phyloP scores from a whole-genome alignment of 2,888 invertebrate species.

The Cheilosia vernalis region DNA sequence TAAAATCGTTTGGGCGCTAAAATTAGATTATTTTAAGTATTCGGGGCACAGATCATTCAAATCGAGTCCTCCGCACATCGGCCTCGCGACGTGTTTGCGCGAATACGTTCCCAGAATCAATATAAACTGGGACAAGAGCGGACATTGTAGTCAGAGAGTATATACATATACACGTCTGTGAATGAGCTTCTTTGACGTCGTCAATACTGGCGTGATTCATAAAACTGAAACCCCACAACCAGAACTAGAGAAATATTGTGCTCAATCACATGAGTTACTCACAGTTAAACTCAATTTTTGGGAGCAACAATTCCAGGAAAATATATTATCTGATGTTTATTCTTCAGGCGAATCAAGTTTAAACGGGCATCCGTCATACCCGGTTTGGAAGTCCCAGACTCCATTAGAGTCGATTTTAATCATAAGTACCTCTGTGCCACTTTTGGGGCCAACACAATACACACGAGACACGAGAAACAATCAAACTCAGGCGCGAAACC shows the following conservation, averaged over 20 bases:
- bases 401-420: slow-evolving; percentile 38
- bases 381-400: slow-evolving; percentile 22
- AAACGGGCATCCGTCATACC: slow-evolving; percentile 17
- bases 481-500: slow-evolving; percentile 61
- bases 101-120: slow-evolving; percentile 35
- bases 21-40: slow-evolving; percentile 48
- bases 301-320: slow-evolving; percentile 35
- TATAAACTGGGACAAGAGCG: slow-evolving; percentile 48
- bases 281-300: slow-evolving; percentile 31
- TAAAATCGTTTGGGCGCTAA: slow-evolving; percentile 42
- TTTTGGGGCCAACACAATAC: slow-evolving; percentile 9
- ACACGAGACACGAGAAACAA: slow-evolving; percentile 40
- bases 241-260: no score
- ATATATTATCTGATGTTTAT: not conserved
- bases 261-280: no score
- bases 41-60: slow-evolving; percentile 42
- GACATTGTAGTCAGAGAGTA: slow-evolving; percentile 42
- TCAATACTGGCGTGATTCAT: slow-evolving; percentile 47
- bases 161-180: slow-evolving; percentile 21
- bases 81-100: slow-evolving; percentile 21
- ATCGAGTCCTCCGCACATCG: slow-evolving; percentile 5
- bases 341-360: slow-evolving; percentile 8
- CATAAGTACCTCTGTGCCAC: slow-evolving; percentile 30
- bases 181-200: slow-evolving; percentile 46
- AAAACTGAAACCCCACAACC: slow-evolving; percentile 12